Evolutionary conservation across 2,797 vertebrate genomes (phyloP), one percentile per base, ranked within the genome.

Genomic region (Macropodus opercularis): DNA sequence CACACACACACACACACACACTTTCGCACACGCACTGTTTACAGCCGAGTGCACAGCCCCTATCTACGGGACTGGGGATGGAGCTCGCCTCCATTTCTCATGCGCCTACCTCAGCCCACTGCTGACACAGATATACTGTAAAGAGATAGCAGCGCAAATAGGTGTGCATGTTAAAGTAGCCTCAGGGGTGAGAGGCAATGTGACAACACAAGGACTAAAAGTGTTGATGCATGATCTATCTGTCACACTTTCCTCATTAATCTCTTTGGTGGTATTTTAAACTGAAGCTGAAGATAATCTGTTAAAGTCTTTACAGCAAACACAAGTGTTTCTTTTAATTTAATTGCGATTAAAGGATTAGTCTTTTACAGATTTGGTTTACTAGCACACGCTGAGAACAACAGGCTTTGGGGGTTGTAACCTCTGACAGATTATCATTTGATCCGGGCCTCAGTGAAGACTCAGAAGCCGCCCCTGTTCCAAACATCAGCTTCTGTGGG

Each of bases 81-180:
- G 27, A 79, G 75, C 77, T 79, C 11, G 75, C 83, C 85, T 83
- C 79, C 74, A 77, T 90, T 91, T 88, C 89, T 89, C 90, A 90
- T 75, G 86, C 69, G 78, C 77, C 77, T 43, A 74, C 62, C 72
- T 84, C 63, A 59, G 79, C 79, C 65, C 55, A 27, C 61, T 90
- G 89, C 89, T 90, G 89, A 91, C 89, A 82, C 85, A 85, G 89
- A 81, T 79, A 60, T 78, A 83, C 77, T 75, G 77, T 73, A 63
- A 54, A 79, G 74, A 90, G 89, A 90, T 90, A 72, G 86, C 72
- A 58, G 61, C 64, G 36, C 68, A 85, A 87, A 89, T 89, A 90
- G 70, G 58, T 76, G 74, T 74, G 74, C 66, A 72, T 61, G 81
- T 82, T 74, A 76, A 68, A 62, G 77, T 54, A 60, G 72, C 77